Percentiles rank a stretch among this genome's conserved stretches.
Conservation (phyloP, 2,113 vertebrate genomes). For the Eudyptes chrysolophus region DNA sequence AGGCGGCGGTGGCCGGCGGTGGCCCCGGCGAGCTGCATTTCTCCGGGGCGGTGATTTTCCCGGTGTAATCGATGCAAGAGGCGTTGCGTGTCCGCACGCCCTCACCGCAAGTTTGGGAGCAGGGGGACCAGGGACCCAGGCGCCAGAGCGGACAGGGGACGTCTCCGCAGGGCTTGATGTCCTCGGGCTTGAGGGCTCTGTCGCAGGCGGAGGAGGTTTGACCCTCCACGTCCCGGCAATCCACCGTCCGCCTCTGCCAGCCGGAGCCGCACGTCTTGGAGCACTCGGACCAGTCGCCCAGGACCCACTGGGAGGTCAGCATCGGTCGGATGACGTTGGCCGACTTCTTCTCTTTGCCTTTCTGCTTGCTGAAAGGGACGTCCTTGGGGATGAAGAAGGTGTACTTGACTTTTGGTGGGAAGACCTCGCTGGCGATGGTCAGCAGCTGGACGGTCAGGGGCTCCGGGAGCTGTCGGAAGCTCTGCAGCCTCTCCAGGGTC, state of each 20-base stretch:
- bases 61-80: slow-evolving; percentile 81
- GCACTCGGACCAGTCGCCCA: slow-evolving; percentile 93
- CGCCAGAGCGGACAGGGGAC: slow-evolving; percentile 87
- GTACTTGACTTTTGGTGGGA: slow-evolving; percentile 88
- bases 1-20: slow-evolving; percentile 51
- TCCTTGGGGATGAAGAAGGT: slow-evolving; percentile 91
- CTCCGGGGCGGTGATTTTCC: slow-evolving; percentile 71
- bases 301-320: slow-evolving; percentile 82
- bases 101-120: slow-evolving; percentile 82
- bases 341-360: slow-evolving; percentile 74
- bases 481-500: slow-evolving; percentile 91
- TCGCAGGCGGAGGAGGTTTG: slow-evolving; percentile 81
- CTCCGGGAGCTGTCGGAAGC: slow-evolving; percentile 86
- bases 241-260: slow-evolving; percentile 89
- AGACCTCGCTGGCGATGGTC: slow-evolving; percentile 79
- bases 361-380: slow-evolving; percentile 78
- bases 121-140: slow-evolving; percentile 81
- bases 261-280: slow-evolving; percentile 90
- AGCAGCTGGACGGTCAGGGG: slow-evolving; percentile 88
- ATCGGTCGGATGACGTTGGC: slow-evolving; percentile 82
- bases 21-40: slow-evolving; percentile 78
- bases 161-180: slow-evolving; percentile 86
- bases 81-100: slow-evolving; percentile 77
- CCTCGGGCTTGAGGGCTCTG: slow-evolving; percentile 81
- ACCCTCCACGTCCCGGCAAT: slow-evolving; percentile 82